phyloP scores from a whole-genome alignment of 92 coral and sea anemone genomes.

The Pocillopora grandis region DNA sequence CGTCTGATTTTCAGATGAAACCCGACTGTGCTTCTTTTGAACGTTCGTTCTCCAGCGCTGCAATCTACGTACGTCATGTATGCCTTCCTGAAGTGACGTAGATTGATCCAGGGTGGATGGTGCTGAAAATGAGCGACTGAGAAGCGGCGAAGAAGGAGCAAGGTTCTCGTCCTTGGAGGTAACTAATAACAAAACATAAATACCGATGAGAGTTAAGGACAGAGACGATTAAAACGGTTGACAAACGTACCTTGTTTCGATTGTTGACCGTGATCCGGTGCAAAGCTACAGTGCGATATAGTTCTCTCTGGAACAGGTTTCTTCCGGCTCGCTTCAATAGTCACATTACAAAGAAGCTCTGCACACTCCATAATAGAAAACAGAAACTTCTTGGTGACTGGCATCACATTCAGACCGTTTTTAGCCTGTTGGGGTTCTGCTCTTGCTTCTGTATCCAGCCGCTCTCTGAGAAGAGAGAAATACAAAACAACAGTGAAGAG shows the following conservation, averaged over 20 bases:
- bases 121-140: constrained; percentile 85
- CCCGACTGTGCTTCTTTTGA: constrained; percentile 63
- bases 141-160: constrained; percentile 41
- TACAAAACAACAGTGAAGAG: not conserved
- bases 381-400: constrained; percentile 82
- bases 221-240: not conserved
- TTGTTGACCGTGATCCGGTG: constrained; percentile 24
- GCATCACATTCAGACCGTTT: constrained; percentile 58
- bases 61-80: constrained; percentile 85
- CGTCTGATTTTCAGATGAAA: constrained; percentile 19
- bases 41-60: constrained; percentile 93
- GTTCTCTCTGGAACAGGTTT: constrained; percentile 70
- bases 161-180: not conserved
- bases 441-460: constrained; percentile 72
- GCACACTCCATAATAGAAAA: constrained; percentile 83
- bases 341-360: constrained; percentile 86
- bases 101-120: constrained; percentile 86
- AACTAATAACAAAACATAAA: not conserved
- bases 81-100: constrained; percentile 79
- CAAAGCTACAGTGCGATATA: constrained; percentile 68
- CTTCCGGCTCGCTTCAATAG: constrained; percentile 55
- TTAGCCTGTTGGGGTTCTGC: constrained; percentile 35
- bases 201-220: not conserved
- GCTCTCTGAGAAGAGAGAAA: constrained; percentile 51
- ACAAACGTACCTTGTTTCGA: constrained; percentile 8